Evolutionary conservation across 2,797 vertebrate species (phyloP).

Genomic region (Synanceia verrucosa): DNA sequence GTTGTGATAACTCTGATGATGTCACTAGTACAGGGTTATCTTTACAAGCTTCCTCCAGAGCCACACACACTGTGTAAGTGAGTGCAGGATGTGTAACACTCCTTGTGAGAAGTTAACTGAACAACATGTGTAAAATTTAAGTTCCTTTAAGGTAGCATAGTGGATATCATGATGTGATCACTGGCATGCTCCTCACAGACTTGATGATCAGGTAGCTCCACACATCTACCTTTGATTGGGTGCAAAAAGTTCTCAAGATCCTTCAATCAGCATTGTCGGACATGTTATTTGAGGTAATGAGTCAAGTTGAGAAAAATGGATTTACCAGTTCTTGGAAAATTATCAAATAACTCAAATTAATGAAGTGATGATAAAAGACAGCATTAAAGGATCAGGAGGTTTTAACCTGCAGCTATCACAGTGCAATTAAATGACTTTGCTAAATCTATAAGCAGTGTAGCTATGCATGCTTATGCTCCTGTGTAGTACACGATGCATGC

Average conservation of each 20-base stretch:
- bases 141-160: neutral
- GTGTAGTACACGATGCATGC: neutral
- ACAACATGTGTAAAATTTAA: neutral
- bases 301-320: neutral
- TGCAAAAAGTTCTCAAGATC: neutral
- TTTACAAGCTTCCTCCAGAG: neutral
- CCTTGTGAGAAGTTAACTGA: neutral
- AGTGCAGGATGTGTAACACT: neutral
- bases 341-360: constrained; percentile 19
- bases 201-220: neutral
- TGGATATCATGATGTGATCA: neutral
- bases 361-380: neutral
- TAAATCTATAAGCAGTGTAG: constrained; percentile 10
- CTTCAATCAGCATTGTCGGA: neutral
- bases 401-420: constrained; percentile 24
- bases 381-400: constrained; percentile 2
- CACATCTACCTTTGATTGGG: neutral
- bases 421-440: constrained; percentile 32
- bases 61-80: neutral
- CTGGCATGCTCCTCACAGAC: neutral
- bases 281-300: neutral
- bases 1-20: neutral
- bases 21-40: neutral
- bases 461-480: constrained; percentile 2
- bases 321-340: constrained; percentile 13